Evolutionary conservation across 1,140 invertebrate species (phyloP), one percentile per base, ranked within the genome.

Genomic region (Oryzaephilus surinamensis): DNA sequence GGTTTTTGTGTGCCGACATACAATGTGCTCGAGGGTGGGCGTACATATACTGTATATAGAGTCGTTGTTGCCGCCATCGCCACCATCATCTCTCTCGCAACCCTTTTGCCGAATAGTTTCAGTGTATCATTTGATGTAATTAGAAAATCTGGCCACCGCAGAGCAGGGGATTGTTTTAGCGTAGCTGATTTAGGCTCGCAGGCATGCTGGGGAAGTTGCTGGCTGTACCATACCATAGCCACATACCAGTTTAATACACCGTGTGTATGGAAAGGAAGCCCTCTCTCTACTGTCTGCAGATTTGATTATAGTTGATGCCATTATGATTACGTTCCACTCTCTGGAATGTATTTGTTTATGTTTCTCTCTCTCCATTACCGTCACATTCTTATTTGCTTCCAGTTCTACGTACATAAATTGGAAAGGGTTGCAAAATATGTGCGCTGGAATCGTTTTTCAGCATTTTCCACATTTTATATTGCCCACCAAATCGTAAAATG

Each of bases 61-160:
- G n/a, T n/a, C 31, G 17, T 32, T 19, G 15, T 6, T 26, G n/a
- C 11, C 21, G 10, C 33, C 15, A 14, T 13, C 28, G 21, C 11
- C 23, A 16, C 23, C 3, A 17, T 17, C 33, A 7, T 11, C 17
- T 20, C 21, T 13, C 20, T 15, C 33, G 36, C 15, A 35, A 37
- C 32, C 38, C 41, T 38, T 41, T 37, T n/a, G 36, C 35, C 12
- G 24, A 47, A 47, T 47, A 47, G 45, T 47, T 47, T 47, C 45
- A 31, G 31, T 43, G 41, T 47, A 47, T 47, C 45, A 47, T 47
- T 47, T 47, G 41, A 42, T 43, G 45, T 47, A 47, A 47, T 47
- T 47, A 47, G 40, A 47, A 47, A 47, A 47, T 47, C 45, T 47
- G 45, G 45, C 45, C 40, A 47, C 45, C 45, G 40, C 45, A 42